Percentiles rank a stretch among this genome's conserved stretches.
Evolutionary conservation across 2,797 vertebrate genomes (phyloP).

Genomic region (Hapalemur alaotrensis): DNA sequence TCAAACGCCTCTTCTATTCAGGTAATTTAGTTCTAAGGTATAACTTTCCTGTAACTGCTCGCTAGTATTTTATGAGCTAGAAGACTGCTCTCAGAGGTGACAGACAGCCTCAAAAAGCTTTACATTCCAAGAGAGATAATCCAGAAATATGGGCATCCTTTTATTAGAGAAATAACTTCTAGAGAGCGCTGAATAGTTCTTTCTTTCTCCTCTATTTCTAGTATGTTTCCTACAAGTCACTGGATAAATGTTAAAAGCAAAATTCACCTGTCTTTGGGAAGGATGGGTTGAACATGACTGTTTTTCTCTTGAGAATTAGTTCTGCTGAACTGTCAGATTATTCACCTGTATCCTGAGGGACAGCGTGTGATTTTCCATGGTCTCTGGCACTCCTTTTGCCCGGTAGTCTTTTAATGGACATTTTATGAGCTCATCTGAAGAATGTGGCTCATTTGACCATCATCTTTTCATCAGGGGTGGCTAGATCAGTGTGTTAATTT

Average conservation of each 20-base stretch:
- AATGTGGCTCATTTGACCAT: background rate
- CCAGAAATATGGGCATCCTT: background rate
- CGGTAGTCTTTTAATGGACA: background rate
- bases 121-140: background rate
- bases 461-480: slow-evolving; percentile 28
- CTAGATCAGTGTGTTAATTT: background rate
- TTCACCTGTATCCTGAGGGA: background rate
- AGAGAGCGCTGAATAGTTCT: background rate
- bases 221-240: background rate
- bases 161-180: slow-evolving; percentile 29
- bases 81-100: background rate
- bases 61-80: background rate
- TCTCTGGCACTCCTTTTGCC: background rate
- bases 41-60: background rate
- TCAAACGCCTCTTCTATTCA: background rate
- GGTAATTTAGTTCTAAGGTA: background rate
- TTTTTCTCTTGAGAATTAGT: background rate
- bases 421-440: slow-evolving; percentile 37
- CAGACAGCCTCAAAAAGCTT: background rate
- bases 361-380: background rate
- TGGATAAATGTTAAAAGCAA: background rate
- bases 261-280: background rate
- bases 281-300: background rate
- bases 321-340: background rate
- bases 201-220: background rate